Base-by-base conservation (phyloP, 37 sponge, comb jelly and placozoan species). In the Amphimedon queenslandica region DNA sequence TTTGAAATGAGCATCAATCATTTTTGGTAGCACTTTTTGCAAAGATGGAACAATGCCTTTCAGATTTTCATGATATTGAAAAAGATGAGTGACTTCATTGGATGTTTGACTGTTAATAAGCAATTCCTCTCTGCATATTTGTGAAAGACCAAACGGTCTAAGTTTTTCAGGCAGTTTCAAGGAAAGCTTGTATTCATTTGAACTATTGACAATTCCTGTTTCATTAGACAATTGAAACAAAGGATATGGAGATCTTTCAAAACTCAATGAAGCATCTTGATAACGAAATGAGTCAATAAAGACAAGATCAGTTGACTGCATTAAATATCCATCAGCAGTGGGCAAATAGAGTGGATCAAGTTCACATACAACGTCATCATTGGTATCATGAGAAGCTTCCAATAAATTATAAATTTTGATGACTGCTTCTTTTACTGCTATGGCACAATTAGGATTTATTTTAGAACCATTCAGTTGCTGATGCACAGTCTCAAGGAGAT, bases 101-200 rank as follows among this genome's bases (percentile, higher is more conserved):
- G 42, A 6, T 55, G 21, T 23, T 41, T 60, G 21, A 60, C 5
- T 63, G 68, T 69, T 33, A 29, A 21, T 21, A 58, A 58, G 28
- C 5, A 33, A 18, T 58, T 78, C 70, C 2, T 35, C 1, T 40
- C 70, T 57, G 23, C 37, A 3, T 1, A 37, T n/a, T n/a, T n/a
- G 28, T 23, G 79, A 78, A 58, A 78, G 42, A 1, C 63, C 32
- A 24, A n/a, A 58, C 13, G 79, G 79, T 24, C 71, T 60, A 3
- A 78, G 63, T 24, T 58, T 37, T 47, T 68, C 2, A 41, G 79
- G 79, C 27, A 78, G 47, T 18, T 30, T 53, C 13, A 37, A 33
- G 55, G 70, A 78, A 16, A 78, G 0, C 40, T 77, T 28, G 10
- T 41, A 8, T 60, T 60, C 61, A n/a, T 13, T 25, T 47, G 5